A percentile compares a stretch with the other conserved stretches of the same genome.
Evolutionary conservation across 2,888 invertebrate genomes (phyloP).

Genomic region (Oxyteleia sp.): DNA sequence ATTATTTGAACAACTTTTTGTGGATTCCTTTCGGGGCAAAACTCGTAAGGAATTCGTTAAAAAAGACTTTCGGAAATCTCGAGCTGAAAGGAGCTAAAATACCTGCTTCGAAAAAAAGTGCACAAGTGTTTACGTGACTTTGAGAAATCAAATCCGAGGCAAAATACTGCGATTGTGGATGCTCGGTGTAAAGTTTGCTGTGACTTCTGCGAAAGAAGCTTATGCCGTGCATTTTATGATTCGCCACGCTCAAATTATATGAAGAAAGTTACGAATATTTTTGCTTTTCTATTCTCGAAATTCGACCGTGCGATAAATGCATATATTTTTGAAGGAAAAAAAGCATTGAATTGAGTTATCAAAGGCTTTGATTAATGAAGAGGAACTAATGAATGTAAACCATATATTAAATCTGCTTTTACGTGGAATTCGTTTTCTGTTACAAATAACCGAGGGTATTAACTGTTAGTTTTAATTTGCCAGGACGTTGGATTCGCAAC

Average conservation of each 20-base stretch:
- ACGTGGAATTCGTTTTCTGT: slow-evolving; percentile 1
- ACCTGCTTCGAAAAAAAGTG: slow-evolving; percentile 1
- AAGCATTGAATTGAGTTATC: slow-evolving; percentile 19
- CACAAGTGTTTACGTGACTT: slow-evolving; percentile 45
- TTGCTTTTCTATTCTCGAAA: too few species aligned
- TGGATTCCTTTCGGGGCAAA: background rate
- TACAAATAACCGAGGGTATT: too few species aligned
- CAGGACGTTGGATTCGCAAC: too few species aligned
- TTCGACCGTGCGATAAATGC: too few species aligned
- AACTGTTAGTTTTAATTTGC: too few species aligned
- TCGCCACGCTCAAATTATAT: too few species aligned
- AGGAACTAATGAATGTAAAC: slow-evolving; percentile 19
- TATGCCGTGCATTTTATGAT: too few species aligned
- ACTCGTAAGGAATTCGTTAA: slow-evolving; percentile 27
- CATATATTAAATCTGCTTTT: background rate
- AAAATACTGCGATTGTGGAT: slow-evolving; percentile 45
- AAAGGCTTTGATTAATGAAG: slow-evolving; percentile 29
- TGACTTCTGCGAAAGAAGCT: slow-evolving; percentile 29
- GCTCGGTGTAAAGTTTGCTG: slow-evolving; percentile 33
- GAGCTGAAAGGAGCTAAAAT: slow-evolving; percentile 38
- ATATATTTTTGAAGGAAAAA: too few species aligned
- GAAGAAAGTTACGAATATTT: too few species aligned
- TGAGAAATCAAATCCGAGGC: slow-evolving; percentile 47
- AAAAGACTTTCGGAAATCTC: slow-evolving; percentile 19
- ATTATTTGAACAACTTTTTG: slow-evolving; percentile 41